Evolutionary conservation across 2,113 vertebrate species (phyloP).

Genomic region (Microtus oregoni): DNA sequence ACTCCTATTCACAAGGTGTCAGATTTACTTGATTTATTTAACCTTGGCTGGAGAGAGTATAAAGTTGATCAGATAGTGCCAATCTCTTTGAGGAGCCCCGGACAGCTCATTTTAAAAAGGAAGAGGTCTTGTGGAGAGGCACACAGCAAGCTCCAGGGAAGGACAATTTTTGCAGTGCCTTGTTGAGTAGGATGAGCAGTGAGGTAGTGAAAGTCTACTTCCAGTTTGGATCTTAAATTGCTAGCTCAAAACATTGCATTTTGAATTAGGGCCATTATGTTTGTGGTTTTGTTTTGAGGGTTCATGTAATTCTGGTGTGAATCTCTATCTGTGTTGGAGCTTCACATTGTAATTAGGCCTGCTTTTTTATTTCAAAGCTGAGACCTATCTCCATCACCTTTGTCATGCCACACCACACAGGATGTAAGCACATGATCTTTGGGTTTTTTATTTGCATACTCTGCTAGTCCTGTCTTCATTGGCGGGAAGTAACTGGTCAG

Average conservation of each 20-base stretch:
- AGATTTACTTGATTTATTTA: slow-evolving; percentile 72
- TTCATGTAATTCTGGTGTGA: slow-evolving; percentile 48
- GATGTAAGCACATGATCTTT: slow-evolving; percentile 73
- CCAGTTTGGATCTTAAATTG: slow-evolving; percentile 8
- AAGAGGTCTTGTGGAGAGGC: not conserved
- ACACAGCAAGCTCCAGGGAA: slow-evolving; percentile 38
- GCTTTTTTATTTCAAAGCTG: slow-evolving; percentile 46
- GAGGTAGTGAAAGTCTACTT: slow-evolving; percentile 18
- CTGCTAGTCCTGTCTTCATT: slow-evolving; percentile 76
- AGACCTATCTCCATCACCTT: slow-evolving; percentile 59
- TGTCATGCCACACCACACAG: slow-evolving; percentile 32
- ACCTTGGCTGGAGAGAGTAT: slow-evolving; percentile 41
- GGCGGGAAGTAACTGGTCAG: slow-evolving; percentile 72
- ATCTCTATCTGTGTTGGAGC: slow-evolving; percentile 46
- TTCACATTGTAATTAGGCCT: slow-evolving; percentile 50
- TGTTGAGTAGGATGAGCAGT: not conserved
- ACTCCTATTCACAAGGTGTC: slow-evolving; percentile 46
- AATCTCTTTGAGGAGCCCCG: slow-evolving; percentile 33
- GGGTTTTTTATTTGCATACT: slow-evolving; percentile 78
- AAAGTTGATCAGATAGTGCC: slow-evolving; percentile 49
- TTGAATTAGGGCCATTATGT: slow-evolving; percentile 5
- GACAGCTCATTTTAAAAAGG: slow-evolving; percentile 56
- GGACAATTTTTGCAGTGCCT: not conserved
- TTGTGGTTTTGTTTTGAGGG: slow-evolving; percentile 25
- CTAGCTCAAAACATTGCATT: slow-evolving; percentile 56